phyloP scores from a whole-genome alignment of 2,113 vertebrate species.

The Chloroceryle aenea region DNA sequence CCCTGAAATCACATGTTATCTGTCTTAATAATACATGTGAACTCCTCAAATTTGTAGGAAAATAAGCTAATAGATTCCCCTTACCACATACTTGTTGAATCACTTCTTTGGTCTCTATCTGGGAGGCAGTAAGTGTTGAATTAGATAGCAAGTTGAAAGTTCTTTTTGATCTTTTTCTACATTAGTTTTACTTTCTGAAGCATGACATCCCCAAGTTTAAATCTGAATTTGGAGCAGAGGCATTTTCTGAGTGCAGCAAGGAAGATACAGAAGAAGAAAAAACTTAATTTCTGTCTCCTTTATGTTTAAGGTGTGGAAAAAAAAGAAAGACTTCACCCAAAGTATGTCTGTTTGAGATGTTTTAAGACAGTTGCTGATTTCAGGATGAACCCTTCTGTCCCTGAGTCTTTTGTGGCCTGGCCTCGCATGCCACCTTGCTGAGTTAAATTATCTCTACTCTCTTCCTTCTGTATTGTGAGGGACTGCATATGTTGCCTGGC shows the following conservation, averaged over 20 bases:
- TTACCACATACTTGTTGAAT: neutral
- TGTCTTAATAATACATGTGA: neutral
- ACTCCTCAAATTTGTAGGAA: neutral
- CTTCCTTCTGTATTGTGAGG: neutral
- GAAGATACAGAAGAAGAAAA: neutral
- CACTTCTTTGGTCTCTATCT: neutral
- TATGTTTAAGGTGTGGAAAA: neutral
- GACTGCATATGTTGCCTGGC: neutral
- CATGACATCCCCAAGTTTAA: neutral
- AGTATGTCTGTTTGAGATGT: neutral
- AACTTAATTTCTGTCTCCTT: neutral
- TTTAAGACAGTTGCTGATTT: neutral
- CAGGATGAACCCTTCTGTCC: neutral
- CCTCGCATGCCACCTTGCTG: neutral
- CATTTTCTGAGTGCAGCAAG: neutral
- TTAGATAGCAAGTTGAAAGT: neutral
- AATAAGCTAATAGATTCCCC: neutral
- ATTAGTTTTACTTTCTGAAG: neutral
- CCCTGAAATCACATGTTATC: neutral
- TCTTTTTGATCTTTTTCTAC: neutral
- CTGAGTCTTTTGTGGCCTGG: neutral
- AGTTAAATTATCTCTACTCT: neutral
- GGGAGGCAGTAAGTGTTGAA: neutral
- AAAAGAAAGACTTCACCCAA: neutral
- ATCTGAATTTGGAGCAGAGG: neutral